Conservation (phyloP, 2,113 vertebrate species). For the Mellivora capensis region DNA sequence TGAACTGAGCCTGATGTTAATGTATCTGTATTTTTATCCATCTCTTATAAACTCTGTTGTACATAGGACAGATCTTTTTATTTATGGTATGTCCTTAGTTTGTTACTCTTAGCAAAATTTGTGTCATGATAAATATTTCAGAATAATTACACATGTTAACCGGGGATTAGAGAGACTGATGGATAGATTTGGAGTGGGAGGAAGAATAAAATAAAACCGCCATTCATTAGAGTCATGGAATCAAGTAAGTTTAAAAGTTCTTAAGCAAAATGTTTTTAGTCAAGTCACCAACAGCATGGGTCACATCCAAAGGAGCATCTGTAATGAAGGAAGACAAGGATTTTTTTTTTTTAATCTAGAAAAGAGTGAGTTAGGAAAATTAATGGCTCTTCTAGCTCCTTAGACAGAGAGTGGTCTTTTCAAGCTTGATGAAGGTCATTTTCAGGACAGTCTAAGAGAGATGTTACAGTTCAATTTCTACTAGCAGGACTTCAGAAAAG, state of each 20-base stretch:
- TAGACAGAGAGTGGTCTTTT: conserved; percentile 41
- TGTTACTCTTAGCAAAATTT: conserved; percentile 64
- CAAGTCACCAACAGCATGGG: conserved; percentile 16
- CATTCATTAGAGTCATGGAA: conserved; percentile 9
- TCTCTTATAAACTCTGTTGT: conserved; percentile 41
- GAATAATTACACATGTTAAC: conserved; percentile 49
- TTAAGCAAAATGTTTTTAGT: neutral
- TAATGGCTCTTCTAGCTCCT: conserved; percentile 31
- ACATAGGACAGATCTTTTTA: conserved; percentile 30
- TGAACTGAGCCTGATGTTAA: conserved; percentile 30
- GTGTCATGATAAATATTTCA: conserved; percentile 54
- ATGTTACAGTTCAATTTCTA: conserved; percentile 42
- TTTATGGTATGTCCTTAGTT: conserved; percentile 41
- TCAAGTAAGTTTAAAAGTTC: conserved; percentile 35
- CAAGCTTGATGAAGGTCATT: conserved; percentile 49
- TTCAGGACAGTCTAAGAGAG: conserved; percentile 44
- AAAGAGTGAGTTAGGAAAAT: conserved; percentile 41
- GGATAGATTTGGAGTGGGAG: conserved; percentile 25
- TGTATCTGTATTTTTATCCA: conserved; percentile 26
- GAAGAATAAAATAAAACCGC: neutral
- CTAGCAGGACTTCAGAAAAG: conserved; percentile 27
- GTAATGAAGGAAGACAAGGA: neutral
- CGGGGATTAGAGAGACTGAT: conserved; percentile 45
- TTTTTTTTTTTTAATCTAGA: conserved; percentile 48
- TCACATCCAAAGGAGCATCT: conserved; percentile 7